Base-by-base conservation (phyloP, 53 echinoderm and acorn worm genomes). In the Echinometra lucunter region DNA sequence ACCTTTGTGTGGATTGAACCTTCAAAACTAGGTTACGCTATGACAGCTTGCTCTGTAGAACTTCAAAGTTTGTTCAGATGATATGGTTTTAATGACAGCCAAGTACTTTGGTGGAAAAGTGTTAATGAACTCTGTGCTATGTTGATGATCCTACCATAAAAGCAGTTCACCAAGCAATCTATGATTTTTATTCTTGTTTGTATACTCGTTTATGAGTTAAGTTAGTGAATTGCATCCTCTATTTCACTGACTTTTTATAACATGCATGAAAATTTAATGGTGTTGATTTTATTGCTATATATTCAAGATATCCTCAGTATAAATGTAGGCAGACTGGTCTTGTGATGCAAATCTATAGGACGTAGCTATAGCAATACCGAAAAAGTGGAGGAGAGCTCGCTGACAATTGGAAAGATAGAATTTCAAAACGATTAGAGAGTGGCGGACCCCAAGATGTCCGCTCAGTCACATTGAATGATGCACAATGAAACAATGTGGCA, bases 391-490 rank as follows among this genome's bases (percentile, higher is more conserved):
- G 37, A 53, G 49, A 12, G 30, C 53, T 85, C 40, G 44, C 44
- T 44, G 45, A 25, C 44, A 8, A 21, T 13, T 11, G 85, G 49
- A 85, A 45, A 85, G 45, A 85, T 85, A 47, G 28, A 13, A 85
- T 85, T 47, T 85, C 85, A 78, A 35, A 10, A 85, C 53, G 11
- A 15, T 28, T 6, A 88, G 55, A 88, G 55, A 30, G 37, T 55
- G 88, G 88, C 32, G 23, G 27, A 63, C 90, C 63, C 38, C 27
- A 23, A 40, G 30, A 69, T 45, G 66, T 66, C 91, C 67, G 17
- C 45, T 67, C 91, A 69, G 70, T 91, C 27, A 45, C 72, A 91
- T 70, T 37, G 66, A 47, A 67, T 91, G 91, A 91, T 91, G 70
- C 91, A 28, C 67, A 66, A 45, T 45, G 70, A 66, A 69, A 91